Percentiles rank a stretch among this genome's conserved stretches.
phyloP scores from a whole-genome alignment of 2,888 invertebrate genomes.

The Himalopsyche japonica region DNA sequence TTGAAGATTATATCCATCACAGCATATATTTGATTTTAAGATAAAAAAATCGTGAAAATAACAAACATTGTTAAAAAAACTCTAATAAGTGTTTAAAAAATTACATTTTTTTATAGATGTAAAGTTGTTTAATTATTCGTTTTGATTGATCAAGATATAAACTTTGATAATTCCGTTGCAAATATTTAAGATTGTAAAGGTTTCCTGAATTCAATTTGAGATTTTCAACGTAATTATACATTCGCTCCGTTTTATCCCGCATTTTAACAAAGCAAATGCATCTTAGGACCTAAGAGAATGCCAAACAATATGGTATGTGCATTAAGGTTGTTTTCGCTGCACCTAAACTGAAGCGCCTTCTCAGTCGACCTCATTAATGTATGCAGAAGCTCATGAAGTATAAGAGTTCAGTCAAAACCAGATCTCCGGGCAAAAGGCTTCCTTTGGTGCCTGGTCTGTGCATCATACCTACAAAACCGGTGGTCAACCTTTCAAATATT shows the following conservation, averaged over 20 bases:
- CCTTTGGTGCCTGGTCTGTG: conserved; percentile 5
- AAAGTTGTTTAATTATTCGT: too few relatives aligned
- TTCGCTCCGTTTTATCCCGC: not conserved
- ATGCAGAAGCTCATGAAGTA: conserved; percentile 15
- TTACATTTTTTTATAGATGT: too few relatives aligned
- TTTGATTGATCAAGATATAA: too few relatives aligned
- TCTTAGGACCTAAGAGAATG: not conserved
- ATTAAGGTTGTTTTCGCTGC: conserved; percentile 7
- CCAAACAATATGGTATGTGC: not conserved
- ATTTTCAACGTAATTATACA: too few relatives aligned
- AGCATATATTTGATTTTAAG: too few relatives aligned
- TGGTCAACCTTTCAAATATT: not conserved
- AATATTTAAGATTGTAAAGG: too few relatives aligned
- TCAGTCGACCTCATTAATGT: conserved; percentile 25
- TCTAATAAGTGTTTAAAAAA: too few relatives aligned
- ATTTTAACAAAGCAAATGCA: not conserved
- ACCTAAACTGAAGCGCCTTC: not conserved
- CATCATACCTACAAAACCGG: not conserved
- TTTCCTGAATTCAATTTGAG: too few relatives aligned
- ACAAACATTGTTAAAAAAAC: too few relatives aligned
- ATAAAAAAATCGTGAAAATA: too few relatives aligned
- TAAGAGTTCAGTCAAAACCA: conserved; percentile 21
- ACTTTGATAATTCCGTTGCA: too few relatives aligned
- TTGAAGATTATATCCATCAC: too few relatives aligned
- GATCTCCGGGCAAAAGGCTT: conserved; percentile 20